Conservation (phyloP, 35 echinoderm and acorn worm species). For the Patiria miniata region DNA sequence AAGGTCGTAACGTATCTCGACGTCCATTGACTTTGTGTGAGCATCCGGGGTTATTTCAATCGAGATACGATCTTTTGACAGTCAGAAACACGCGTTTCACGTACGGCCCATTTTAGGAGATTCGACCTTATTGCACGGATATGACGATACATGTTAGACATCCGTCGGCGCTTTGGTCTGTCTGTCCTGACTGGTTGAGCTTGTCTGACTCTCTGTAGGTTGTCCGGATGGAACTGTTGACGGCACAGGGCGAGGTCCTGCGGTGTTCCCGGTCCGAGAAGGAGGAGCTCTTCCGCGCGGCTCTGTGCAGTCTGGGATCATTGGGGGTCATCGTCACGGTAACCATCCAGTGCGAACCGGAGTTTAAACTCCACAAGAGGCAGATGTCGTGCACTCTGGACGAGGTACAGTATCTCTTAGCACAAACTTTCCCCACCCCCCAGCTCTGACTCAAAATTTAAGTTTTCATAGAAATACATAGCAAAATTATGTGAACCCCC, state of each 20-base stretch:
- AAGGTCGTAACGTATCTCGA: too few relatives aligned
- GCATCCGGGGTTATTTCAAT: too few relatives aligned
- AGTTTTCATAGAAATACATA: too few relatives aligned
- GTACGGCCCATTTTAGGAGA: too few relatives aligned
- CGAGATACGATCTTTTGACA: too few relatives aligned
- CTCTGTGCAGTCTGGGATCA: constrained; percentile 65
- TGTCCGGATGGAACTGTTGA: constrained; percentile 50
- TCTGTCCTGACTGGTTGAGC: not conserved
- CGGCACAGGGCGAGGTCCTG: constrained; percentile 52
- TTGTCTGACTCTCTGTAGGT: constrained; percentile 52
- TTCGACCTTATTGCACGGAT: too few relatives aligned
- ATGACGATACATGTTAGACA: too few relatives aligned
- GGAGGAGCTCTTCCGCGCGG: constrained; percentile 70
- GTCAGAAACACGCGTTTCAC: too few relatives aligned
- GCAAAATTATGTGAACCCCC: too few relatives aligned
- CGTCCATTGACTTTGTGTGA: too few relatives aligned
- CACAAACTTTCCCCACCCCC: too few relatives aligned
- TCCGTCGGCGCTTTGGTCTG: too few relatives aligned
- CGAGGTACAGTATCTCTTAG: constrained; percentile 81
- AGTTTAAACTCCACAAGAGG: constrained; percentile 58
- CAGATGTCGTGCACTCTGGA: constrained; percentile 63
- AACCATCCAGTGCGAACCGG: constrained; percentile 84
- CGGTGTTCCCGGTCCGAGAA: constrained; percentile 65
- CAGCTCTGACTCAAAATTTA: not conserved
- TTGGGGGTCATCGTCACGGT: constrained; percentile 75